A percentile compares a stretch with the other conserved stretches of the same genome.
phyloP scores from a whole-genome alignment of 2,888 invertebrate genomes.

The Saturnia pavonia region DNA sequence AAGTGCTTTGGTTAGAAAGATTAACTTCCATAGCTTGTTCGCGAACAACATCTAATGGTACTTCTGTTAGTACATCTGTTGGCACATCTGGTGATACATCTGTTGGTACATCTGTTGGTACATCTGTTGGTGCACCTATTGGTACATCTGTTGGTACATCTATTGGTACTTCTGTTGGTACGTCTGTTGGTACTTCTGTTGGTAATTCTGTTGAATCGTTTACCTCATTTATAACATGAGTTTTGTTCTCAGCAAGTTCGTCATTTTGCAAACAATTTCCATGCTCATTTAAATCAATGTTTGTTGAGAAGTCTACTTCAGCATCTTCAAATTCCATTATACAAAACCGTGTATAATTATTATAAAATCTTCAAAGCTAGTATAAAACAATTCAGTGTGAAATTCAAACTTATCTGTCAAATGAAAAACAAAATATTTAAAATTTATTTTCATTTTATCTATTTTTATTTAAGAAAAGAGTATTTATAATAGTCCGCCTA shows the following conservation, averaged over 20 bases:
- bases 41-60: no score
- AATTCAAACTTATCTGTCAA: constrained; percentile 4
- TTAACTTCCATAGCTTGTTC: not conserved
- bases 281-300: not conserved
- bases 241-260: not conserved
- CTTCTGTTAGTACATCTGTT: no score
- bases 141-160: no score
- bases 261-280: constrained; percentile 11
- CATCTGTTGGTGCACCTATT: no score
- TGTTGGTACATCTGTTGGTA: no score
- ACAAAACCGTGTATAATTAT: not conserved
- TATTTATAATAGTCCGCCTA: not conserved
- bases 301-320: constrained; percentile 8
- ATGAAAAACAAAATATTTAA: not conserved
- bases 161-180: not conserved
- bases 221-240: not conserved
- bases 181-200: not conserved
- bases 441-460: not conserved
- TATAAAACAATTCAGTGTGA: not conserved
- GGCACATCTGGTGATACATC: no score
- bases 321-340: constrained; percentile 28
- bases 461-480: not conserved
- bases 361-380: not conserved
- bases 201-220: not conserved
- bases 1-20: not conserved